Conservation (phyloP, 2,113 vertebrate genomes). For the Plecturocebus donacophilus region DNA sequence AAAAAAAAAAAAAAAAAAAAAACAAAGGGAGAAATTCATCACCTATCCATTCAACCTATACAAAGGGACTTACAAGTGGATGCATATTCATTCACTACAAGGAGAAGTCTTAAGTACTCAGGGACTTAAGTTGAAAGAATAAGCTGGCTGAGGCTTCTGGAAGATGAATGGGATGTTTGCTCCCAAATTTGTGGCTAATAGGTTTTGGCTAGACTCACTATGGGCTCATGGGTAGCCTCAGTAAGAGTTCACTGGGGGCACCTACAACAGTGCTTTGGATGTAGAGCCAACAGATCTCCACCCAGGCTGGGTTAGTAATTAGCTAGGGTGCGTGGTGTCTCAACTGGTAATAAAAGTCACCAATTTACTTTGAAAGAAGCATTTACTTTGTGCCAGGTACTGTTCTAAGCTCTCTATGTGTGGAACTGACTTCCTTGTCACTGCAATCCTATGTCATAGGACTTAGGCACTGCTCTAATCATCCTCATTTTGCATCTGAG, state of each 20-base stretch:
- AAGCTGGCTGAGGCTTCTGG: not conserved
- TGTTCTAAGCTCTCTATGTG: not conserved
- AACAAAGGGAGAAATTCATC: slow-evolving; percentile 38
- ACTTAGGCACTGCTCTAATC: not conserved
- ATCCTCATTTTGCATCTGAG: not conserved
- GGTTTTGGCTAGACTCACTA: not conserved
- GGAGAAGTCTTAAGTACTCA: not conserved
- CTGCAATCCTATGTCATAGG: not conserved
- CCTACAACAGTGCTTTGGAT: not conserved
- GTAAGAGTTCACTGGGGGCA: not conserved
- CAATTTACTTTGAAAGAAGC: too few species aligned
- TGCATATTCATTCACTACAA: not conserved
- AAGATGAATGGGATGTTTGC: not conserved
- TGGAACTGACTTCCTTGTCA: not conserved
- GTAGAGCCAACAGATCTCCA: not conserved
- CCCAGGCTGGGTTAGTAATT: not conserved
- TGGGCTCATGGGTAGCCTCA: not conserved
- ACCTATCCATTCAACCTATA: not conserved
- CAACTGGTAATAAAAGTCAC: not conserved
- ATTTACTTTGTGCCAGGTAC: not conserved
- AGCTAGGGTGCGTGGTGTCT: not conserved
- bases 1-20: not conserved
- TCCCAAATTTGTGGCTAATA: not conserved
- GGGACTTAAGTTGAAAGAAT: not conserved
- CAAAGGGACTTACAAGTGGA: not conserved